Conservation (phyloP, 2,113 vertebrate genomes). For the Osmerus mordax region DNA sequence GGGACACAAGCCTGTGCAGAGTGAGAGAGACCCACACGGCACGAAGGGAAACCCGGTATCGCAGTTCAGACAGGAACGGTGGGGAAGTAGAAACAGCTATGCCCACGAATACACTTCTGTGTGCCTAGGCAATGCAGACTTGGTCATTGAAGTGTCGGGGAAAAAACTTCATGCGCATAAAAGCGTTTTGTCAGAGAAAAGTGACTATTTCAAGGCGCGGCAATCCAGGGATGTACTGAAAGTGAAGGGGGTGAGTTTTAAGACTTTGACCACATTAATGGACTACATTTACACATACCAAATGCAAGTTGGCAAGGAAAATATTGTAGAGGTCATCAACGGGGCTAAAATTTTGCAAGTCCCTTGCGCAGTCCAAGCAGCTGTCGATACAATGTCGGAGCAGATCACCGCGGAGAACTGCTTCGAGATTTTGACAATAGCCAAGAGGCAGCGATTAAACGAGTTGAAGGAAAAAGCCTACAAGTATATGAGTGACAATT, state of each 20-base stretch:
- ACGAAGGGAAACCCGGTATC: neutral
- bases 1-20: neutral
- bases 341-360: constrained; percentile 82
- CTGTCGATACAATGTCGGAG: constrained; percentile 74
- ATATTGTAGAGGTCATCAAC: constrained; percentile 81
- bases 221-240: constrained; percentile 80
- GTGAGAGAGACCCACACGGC: neutral
- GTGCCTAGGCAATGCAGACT: constrained; percentile 66
- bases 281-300: constrained; percentile 79
- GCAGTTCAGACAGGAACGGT: neutral
- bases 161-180: constrained; percentile 81
- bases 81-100: constrained; percentile 18
- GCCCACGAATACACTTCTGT: neutral
- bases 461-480: constrained; percentile 78
- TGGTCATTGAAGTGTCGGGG: constrained; percentile 81
- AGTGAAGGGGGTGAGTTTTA: constrained; percentile 78
- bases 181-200: constrained; percentile 78
- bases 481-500: constrained; percentile 87
- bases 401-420: constrained; percentile 82
- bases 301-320: constrained; percentile 80
- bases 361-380: constrained; percentile 78
- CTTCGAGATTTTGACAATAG: constrained; percentile 77
- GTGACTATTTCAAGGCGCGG: constrained; percentile 84
- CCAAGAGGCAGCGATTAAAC: constrained; percentile 79
- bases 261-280: constrained; percentile 76